Percentiles rank a stretch among this genome's conserved stretches.
phyloP scores from a whole-genome alignment of 1,140 invertebrate species.

The Apis cerana region DNA sequence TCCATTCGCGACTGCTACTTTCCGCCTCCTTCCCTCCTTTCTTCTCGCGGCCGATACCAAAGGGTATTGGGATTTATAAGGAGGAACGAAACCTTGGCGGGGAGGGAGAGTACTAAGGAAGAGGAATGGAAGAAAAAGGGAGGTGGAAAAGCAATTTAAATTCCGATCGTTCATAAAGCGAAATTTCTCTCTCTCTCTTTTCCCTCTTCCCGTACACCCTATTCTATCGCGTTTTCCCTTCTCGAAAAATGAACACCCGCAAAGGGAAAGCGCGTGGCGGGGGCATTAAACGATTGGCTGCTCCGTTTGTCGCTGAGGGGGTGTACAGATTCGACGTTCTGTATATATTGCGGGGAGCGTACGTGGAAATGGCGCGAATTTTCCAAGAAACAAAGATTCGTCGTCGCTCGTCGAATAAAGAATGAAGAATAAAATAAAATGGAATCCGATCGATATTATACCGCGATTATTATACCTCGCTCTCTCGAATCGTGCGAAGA shows the following conservation, averaged over 20 bases:
- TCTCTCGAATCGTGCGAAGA: too few relatives aligned
- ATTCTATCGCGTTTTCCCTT: slow-evolving; percentile 52
- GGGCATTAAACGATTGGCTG: slow-evolving; percentile 18
- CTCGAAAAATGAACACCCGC: slow-evolving; percentile 41
- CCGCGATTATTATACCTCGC: too few relatives aligned
- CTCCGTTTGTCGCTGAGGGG: slow-evolving; percentile 1
- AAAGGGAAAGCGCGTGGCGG: slow-evolving; percentile 3
- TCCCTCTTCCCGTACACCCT: slow-evolving; percentile 6
- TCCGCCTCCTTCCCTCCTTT: slow-evolving; percentile 16
- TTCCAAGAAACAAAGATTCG: too few relatives aligned
- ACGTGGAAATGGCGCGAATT: too few relatives aligned
- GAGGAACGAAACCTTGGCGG: slow-evolving; percentile 66
- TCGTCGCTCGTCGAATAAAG: too few relatives aligned
- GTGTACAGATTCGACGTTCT: background rate
- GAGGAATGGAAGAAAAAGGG: background rate
- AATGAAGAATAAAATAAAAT: too few relatives aligned
- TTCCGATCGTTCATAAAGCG: slow-evolving; percentile 75
- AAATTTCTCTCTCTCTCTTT: slow-evolving; percentile 57
- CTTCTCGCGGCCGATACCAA: slow-evolving; percentile 62
- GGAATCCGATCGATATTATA: too few relatives aligned
- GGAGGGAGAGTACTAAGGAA: background rate
- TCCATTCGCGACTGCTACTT: slow-evolving; percentile 65
- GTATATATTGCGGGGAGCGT: too few relatives aligned
- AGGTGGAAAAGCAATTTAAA: slow-evolving; percentile 73
- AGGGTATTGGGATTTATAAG: slow-evolving; percentile 74